Base-by-base conservation (phyloP, 2,797 vertebrate genomes). In the Cynopterus sphinx region DNA sequence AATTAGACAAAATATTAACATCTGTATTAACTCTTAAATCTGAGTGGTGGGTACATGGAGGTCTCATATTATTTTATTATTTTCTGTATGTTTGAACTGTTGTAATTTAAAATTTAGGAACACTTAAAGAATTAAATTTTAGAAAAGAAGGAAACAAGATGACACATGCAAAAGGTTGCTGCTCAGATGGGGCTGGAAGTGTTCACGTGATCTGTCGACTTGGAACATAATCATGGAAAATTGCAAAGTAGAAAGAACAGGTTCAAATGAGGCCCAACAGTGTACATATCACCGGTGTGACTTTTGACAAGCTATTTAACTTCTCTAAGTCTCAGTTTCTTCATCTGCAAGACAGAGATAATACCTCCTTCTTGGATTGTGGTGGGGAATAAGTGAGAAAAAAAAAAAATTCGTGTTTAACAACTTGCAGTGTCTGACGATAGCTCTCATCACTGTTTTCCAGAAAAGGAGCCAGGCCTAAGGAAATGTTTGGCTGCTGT, bases 321-420 rank as follows among this genome's bases (percentile, higher is more conserved):
- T 92, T 92, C 81, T 79, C 75, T 61, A 92, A 90, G 51, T 83
- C 75, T 94, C 73, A n/a, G 77, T 73, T 91, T 85, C 71, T 82
- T 82, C 78, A 88, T 43, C 82, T 71, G 28, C 22, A 82, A 59
- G 55, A 51, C 67, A 11, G 21, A 85, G 53, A 61, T 51, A 82
- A 51, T 59, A 61, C 1, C n/a, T 82, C 21, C 39, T 57, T 67
- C 43, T 41, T 85, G 57, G 63, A 78, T 26, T 59, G 65, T 81
- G 51, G 4, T 2, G 2, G 68, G 26, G 73, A 87, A n/a, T 41
- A 92, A 67, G 1, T 53, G 71, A 41, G 22, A 15, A 10, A 36
- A 28, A n/a, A 68, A 65, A 57, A 41, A 81, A 41, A 57, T 26
- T 7, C 2, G 0, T 9, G 12, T 70, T 51, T 49, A 82, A n/a